Conservation (phyloP, 2,797 vertebrate genomes). For the Choloepus didactylus region DNA sequence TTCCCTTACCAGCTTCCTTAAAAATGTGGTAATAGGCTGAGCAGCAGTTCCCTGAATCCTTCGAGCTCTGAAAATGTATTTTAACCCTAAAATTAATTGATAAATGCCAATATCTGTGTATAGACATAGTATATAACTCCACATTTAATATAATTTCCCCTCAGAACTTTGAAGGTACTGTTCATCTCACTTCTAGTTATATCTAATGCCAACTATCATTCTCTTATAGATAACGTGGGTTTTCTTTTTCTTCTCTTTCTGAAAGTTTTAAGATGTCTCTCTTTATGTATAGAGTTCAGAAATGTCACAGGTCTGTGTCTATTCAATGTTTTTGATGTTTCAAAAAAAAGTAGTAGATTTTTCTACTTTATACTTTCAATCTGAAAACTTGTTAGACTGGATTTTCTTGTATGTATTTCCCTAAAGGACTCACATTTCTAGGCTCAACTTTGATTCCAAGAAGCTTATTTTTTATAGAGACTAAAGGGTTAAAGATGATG, state of each 20-base stretch:
- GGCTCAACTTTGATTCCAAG: background rate
- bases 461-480: slow-evolving; percentile 4
- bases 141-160: background rate
- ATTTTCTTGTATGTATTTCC: background rate
- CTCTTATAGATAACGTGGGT: background rate
- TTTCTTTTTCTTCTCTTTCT: background rate
- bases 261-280: background rate
- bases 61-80: background rate
- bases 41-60: background rate
- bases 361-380: background rate
- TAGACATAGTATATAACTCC: background rate
- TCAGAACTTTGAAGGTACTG: background rate
- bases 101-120: background rate
- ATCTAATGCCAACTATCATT: background rate
- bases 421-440: slow-evolving; percentile 8
- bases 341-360: background rate
- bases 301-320: background rate
- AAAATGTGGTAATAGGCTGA: slow-evolving; percentile 7
- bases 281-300: background rate
- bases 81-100: slow-evolving; percentile 15
- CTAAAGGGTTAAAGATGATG: background rate
- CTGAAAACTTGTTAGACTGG: background rate
- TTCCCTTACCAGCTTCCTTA: background rate
- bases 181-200: background rate
- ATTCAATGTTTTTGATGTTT: slow-evolving; percentile 25